Base-by-base conservation (phyloP, 1,140 invertebrate species). In the Procambarus clarkii region DNA sequence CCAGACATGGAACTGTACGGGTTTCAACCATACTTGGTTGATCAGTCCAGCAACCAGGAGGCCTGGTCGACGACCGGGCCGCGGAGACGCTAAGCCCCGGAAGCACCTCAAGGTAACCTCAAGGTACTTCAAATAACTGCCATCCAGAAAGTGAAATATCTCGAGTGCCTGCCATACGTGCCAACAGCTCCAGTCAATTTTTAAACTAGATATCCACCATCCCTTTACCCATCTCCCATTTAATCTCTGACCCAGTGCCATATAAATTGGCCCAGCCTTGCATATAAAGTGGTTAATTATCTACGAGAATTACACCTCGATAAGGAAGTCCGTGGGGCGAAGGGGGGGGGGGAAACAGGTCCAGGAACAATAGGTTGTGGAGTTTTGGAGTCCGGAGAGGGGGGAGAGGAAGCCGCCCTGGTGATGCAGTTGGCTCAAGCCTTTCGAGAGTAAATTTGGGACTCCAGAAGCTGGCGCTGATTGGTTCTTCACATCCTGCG, bases 261-360 rank as follows among this genome's bases (percentile, higher is more conserved):
- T 84, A 58, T 84, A 84, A 84, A 84, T 84, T 84, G 82, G 82
- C 82, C 44, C 54, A 69, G 60, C 60, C 82, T 69, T 71, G 82
- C 82, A 84, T 84, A 84, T 84, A 84, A 84, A 84, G 82, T 84
- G 82, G 82, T 84, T 84, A 84, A 84, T 84, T 84, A 84, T 84
- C 82, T 69, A 60, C 54, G 82, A 84, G 82, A 69, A 84, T 84
- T 84, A 71, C 82, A 69, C 82, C 82, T 84, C 60, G 54, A 84
- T 84, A 84, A 60, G 60, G 60, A 60, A 34, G 18, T 46, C 54
- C 21, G 24, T 50, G 81, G 18, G 46, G 13, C 21, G 50, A 34
- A 34, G 34, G 34, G 34, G 34, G 34, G 34, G 1, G n/a, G n/a
- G n/a, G n/a, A 69, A 69, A 69, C 64, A 18, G 64, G 21, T 69